phyloP scores from a whole-genome alignment of 2,797 vertebrate genomes.

The Acridotheres tristis region DNA sequence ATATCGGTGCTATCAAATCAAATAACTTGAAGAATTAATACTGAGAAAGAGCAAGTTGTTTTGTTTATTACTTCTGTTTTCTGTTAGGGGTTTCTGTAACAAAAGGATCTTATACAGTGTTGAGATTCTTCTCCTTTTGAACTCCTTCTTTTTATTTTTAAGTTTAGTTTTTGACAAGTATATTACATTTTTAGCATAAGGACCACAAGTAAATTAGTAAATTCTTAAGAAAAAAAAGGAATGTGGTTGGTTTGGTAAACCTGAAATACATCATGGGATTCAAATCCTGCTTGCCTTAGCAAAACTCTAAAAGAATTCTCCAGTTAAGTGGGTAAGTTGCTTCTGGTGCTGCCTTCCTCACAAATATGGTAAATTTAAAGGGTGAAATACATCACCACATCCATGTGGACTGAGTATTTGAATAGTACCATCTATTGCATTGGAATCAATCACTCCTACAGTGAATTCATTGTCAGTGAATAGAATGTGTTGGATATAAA shows the following conservation, averaged over 20 bases:
- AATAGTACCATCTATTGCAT: not conserved
- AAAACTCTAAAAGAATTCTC: not conserved
- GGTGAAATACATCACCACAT: not conserved
- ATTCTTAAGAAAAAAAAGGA: not conserved
- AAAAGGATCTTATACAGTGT: not conserved
- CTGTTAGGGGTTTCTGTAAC: fast-evolving
- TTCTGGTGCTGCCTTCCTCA: not conserved
- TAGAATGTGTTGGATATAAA: not conserved
- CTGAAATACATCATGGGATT: fast-evolving
- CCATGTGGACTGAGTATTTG: not conserved
- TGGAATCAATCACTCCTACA: fast-evolving
- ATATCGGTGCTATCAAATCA: not conserved
- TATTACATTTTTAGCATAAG: not conserved
- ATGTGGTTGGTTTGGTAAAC: not conserved
- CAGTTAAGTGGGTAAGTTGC: not conserved
- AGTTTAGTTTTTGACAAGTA: not conserved
- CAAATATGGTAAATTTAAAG: not conserved
- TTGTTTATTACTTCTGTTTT: not conserved
- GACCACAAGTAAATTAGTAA: not conserved
- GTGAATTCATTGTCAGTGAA: not conserved
- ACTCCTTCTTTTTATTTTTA: not conserved
- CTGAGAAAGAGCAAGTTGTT: not conserved
- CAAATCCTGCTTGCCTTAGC: not conserved
- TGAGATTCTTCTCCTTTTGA: not conserved
- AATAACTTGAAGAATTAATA: not conserved